These are phyloP conservation scores for Dryocosmus kuriphilus DNA, from an alignment of 2,888 invertebrate genomes.

Conservation along the genomic window DNA sequence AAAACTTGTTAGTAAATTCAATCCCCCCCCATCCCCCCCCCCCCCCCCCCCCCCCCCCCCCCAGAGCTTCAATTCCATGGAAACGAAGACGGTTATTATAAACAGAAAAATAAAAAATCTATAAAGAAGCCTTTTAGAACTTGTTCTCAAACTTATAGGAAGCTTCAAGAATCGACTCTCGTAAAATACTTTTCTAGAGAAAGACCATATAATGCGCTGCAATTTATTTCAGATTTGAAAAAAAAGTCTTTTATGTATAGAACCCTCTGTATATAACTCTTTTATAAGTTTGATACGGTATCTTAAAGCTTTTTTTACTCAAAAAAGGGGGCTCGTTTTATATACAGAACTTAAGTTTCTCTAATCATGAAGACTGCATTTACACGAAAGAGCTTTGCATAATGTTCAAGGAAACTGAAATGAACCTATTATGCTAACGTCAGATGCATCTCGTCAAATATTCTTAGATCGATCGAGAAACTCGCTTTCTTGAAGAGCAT, in stretches of 20 bases:
- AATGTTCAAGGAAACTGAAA: slow-evolving; percentile 17
- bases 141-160: neutral
- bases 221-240: neutral
- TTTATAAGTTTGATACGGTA: neutral
- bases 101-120: neutral
- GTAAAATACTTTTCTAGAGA: slow-evolving; percentile 4
- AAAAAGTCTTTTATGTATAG: no score
- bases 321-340: neutral
- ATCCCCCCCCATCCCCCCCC: neutral
- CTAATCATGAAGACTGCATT: slow-evolving; percentile 4
- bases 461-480: slow-evolving; percentile 21
- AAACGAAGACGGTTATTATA: neutral
- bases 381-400: slow-evolving; percentile 34
- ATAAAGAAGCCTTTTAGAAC: neutral
- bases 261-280: neutral
- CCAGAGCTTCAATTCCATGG: neutral
- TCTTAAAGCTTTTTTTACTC: neutral
- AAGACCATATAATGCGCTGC: neutral
- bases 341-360: slow-evolving; percentile 9
- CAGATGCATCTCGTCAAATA: slow-evolving; percentile 7
- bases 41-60: neutral
- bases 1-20: slow-evolving; percentile 26
- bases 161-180: neutral
- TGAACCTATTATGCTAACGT: slow-evolving; percentile 30
- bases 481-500: neutral